Evolutionary conservation across 2,888 invertebrate species (phyloP), one percentile per base, ranked within the genome.

Genomic region (Mythimna pallens): DNA sequence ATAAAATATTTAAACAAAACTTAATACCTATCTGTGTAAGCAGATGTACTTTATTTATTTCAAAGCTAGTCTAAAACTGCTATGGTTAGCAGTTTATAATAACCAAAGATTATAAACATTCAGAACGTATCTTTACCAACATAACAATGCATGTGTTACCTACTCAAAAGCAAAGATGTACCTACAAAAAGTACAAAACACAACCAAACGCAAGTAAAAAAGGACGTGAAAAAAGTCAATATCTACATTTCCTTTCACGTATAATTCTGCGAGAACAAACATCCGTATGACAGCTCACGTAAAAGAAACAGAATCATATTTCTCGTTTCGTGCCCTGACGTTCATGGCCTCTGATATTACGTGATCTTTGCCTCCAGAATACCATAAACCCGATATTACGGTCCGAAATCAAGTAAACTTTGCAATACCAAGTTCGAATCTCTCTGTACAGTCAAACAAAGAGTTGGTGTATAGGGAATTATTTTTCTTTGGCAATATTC

Each of bases 341-440:
- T 75, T 68, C 68, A 63, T 59, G 76, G 57, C 52, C 62, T 14
- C 30, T 47, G 62, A 70, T 75, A 74, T 80, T 80, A 80, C 81
- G 62, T 75, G 75, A 78, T 78, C 66, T 73, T 36, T 65, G 64
- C 36, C 77, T 62, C 54, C 59, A 30, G 57, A 67, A 81, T 65
- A 67, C 71, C 64, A 43, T 59, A 79, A 79, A 70, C 52, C 52
- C 54, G 30, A 76, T 70, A 78, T 70, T 65, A 70, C 75, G 62
- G 76, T 55, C 63, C 43, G 40, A 58, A 75, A 80, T 80, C 65
- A 71, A 81, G 58, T 50, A 55, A 64, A 79, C 76, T 79, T 77
- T 8, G 72, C 57, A 73, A 71, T 64, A 62, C 57, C n/a, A 70
- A 73, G 59, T 73, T 71, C 8, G 22, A 40, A 47, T 57, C 57